These are phyloP conservation scores for Rotaria magnacalcarata DNA, from an alignment of 2,888 invertebrate genomes.

Conservation along the genomic window DNA sequence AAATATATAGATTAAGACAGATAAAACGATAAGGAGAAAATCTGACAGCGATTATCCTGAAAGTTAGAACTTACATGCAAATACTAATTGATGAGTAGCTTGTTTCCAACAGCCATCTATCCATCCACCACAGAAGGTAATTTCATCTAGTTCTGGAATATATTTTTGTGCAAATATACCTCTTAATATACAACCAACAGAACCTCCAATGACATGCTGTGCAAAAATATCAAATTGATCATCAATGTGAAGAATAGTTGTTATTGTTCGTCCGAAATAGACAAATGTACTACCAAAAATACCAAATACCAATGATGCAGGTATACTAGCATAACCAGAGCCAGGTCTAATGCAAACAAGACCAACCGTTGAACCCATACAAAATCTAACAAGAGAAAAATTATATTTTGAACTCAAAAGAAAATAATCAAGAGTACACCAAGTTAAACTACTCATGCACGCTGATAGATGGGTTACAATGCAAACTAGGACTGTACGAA, in stretches of 20 bases:
- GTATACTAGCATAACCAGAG: background rate
- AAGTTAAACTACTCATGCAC: background rate
- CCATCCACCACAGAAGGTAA: background rate
- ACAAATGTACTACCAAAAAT: background rate
- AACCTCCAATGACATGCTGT: background rate
- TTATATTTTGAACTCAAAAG: background rate
- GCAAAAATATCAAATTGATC: constrained; percentile 36
- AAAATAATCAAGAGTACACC: background rate
- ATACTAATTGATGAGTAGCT: background rate
- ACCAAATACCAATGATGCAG: background rate
- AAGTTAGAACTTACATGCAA: background rate
- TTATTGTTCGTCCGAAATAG: background rate
- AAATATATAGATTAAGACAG: background rate
- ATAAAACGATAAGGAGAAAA: too few species aligned
- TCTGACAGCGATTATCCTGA: too few species aligned
- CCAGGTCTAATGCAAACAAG: constrained; percentile 32
- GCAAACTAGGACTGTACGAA: background rate
- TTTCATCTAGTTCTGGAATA: background rate
- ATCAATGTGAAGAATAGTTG: background rate
- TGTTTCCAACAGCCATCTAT: constrained; percentile 7
- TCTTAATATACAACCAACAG: background rate
- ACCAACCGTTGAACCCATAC: constrained; percentile 16
- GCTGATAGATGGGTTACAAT: constrained; percentile 26
- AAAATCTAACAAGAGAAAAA: constrained; percentile 30
- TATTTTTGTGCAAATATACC: constrained; percentile 32